phyloP scores from a whole-genome alignment of 2,797 vertebrate species.

The Spinibarbus caldwelli region DNA sequence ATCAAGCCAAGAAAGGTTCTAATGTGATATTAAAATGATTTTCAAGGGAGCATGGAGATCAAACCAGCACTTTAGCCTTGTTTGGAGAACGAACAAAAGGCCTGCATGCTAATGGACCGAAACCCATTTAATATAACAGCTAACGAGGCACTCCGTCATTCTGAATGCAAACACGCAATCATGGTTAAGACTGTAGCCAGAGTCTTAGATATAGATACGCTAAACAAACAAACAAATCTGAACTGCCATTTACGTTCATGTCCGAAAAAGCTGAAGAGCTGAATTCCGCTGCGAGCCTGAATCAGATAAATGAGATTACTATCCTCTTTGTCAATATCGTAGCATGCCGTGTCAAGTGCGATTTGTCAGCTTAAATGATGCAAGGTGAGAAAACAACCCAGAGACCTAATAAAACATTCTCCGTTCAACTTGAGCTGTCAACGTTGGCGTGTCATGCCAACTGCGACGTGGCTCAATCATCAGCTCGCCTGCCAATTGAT shows the following conservation, averaged over 20 bases:
- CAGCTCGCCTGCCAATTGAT: constrained; percentile 42
- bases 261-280: not conserved
- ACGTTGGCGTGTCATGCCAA: constrained; percentile 28
- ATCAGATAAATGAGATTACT: constrained; percentile 49
- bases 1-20: not conserved
- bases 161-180: constrained; percentile 22
- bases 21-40: not conserved
- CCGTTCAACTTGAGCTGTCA: constrained; percentile 35
- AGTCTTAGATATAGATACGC: not conserved
- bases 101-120: not conserved
- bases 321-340: constrained; percentile 46
- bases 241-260: constrained; percentile 10
- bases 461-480: constrained; percentile 42
- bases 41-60: not conserved
- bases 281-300: constrained; percentile 16
- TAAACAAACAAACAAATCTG: constrained; percentile 36
- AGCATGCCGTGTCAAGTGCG: constrained; percentile 50
- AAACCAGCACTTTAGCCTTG: constrained; percentile 20
- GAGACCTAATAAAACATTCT: constrained; percentile 47
- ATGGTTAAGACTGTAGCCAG: not conserved
- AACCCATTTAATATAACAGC: constrained; percentile 14
- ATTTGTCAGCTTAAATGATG: constrained; percentile 56
- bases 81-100: constrained; percentile 24
- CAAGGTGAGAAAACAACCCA: constrained; percentile 54
- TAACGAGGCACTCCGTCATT: constrained; percentile 16